Evolutionary conservation across 2,888 invertebrate species (phyloP).

Genomic region (Plagodis pulveraria): DNA sequence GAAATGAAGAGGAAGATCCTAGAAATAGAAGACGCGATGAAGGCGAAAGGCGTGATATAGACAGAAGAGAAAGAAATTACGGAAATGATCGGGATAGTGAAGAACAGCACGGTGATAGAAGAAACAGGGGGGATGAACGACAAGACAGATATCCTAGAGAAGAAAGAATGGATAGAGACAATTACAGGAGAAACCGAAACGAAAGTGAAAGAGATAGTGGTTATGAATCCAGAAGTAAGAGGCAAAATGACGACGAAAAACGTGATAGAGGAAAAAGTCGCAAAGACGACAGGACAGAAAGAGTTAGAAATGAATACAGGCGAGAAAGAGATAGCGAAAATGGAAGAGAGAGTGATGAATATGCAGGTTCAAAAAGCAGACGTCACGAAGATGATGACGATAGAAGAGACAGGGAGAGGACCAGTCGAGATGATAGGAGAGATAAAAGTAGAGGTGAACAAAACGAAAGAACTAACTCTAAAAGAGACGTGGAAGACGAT

Average conservation of each 20-base stretch:
- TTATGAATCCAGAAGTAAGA: conserved; percentile 25
- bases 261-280: conserved; percentile 15
- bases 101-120: conserved; percentile 15
- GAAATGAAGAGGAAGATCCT: conserved; percentile 27
- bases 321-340: conserved; percentile 15
- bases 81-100: conserved; percentile 28
- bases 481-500: conserved; percentile 12
- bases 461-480: conserved; percentile 22
- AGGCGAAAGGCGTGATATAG: conserved; percentile 21
- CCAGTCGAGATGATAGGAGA: conserved; percentile 25
- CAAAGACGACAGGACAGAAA: conserved; percentile 22
- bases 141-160: conserved; percentile 31
- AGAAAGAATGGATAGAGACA: conserved; percentile 28
- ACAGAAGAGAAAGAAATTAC: conserved; percentile 25
- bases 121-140: conserved; percentile 29
- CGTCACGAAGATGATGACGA: conserved; percentile 17
- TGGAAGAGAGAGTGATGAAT: conserved; percentile 11
- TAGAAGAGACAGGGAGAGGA: conserved; percentile 20
- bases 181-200: conserved; percentile 31
- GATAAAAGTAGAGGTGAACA: conserved; percentile 26
- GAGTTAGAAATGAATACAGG: conserved; percentile 8
- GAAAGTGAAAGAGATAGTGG: conserved; percentile 34
- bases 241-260: conserved; percentile 31
- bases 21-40: conserved; percentile 35
- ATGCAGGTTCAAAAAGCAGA: conserved; percentile 16